These are phyloP conservation scores for Paramormyrops kingsleyae DNA, from an alignment of 2,113 vertebrate genomes.

Conservation along the genomic window DNA sequence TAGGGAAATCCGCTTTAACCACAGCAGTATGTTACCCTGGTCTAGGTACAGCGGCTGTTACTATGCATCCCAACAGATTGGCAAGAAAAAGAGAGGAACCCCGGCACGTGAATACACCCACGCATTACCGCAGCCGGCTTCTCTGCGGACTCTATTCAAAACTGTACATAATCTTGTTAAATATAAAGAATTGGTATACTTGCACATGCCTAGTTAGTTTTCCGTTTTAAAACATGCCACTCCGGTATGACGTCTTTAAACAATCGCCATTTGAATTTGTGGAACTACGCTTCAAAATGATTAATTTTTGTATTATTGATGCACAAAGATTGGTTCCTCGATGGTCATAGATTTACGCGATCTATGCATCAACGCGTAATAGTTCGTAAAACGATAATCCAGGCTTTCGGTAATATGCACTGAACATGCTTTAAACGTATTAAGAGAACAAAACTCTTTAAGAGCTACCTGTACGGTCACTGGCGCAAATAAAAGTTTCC, in stretches of 20 bases:
- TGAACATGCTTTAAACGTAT: neutral
- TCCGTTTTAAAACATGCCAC: neutral
- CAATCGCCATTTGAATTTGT: neutral
- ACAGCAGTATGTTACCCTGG: slow-evolving; percentile 6
- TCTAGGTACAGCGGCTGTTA: slow-evolving; percentile 37
- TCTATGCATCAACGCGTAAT: neutral
- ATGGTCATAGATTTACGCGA: neutral
- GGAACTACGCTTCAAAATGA: neutral
- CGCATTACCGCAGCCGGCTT: slow-evolving; percentile 43
- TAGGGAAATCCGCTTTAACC: slow-evolving; percentile 1
- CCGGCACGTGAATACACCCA: slow-evolving; percentile 53
- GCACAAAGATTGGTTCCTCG: neutral
- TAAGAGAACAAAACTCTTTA: neutral
- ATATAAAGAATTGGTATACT: neutral
- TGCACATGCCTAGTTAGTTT: slow-evolving; percentile 9
- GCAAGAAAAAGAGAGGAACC: slow-evolving; percentile 46
- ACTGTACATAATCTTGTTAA: neutral
- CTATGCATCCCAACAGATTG: slow-evolving; percentile 41
- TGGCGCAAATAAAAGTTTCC: slow-evolving; percentile 25
- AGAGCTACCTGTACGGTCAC: slow-evolving; percentile 15
- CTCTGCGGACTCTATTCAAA: slow-evolving; percentile 15
- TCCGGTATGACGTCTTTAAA: neutral
- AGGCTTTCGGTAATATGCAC: neutral
- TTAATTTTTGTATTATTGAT: neutral
- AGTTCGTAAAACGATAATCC: neutral